phyloP scores from a whole-genome alignment of 2,113 vertebrate genomes.

The Indicator maculatus region DNA sequence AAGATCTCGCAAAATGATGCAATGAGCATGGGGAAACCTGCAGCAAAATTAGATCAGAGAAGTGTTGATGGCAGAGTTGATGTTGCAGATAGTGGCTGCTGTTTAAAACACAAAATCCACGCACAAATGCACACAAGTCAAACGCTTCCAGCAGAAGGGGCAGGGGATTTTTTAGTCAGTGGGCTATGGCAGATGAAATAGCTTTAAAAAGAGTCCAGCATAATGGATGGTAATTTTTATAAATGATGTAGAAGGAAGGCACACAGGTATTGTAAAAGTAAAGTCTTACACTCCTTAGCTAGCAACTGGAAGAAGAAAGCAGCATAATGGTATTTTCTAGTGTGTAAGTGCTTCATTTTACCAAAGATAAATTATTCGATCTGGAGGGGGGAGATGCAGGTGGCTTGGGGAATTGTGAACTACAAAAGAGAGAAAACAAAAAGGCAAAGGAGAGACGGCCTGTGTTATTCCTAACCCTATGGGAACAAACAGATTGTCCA shows the following conservation, averaged over 20 bases:
- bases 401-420: slow-evolving; percentile 14
- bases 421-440: slow-evolving; percentile 10
- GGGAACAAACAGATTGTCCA: slow-evolving; percentile 65
- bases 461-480: slow-evolving; percentile 29
- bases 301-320: neutral
- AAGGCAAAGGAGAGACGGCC: slow-evolving; percentile 19
- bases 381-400: neutral
- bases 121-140: neutral
- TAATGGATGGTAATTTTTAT: slow-evolving; percentile 15
- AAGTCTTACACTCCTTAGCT: neutral
- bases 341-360: slow-evolving; percentile 14
- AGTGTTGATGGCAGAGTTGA: slow-evolving; percentile 36
- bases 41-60: slow-evolving; percentile 25
- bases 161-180: slow-evolving; percentile 9
- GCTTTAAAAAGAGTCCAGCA: neutral
- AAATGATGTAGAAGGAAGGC: neutral
- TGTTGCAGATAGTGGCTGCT: slow-evolving; percentile 9
- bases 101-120: slow-evolving; percentile 22
- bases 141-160: slow-evolving; percentile 5
- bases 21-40: slow-evolving; percentile 3
- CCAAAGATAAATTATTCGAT: neutral
- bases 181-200: slow-evolving; percentile 14
- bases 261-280: neutral
- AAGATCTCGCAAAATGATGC: neutral
- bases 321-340: slow-evolving; percentile 16